Evolutionary conservation across 35 echinoderm and acorn worm species (phyloP), one percentile per base, ranked within the genome.

Genomic region (Antedon bifida): DNA sequence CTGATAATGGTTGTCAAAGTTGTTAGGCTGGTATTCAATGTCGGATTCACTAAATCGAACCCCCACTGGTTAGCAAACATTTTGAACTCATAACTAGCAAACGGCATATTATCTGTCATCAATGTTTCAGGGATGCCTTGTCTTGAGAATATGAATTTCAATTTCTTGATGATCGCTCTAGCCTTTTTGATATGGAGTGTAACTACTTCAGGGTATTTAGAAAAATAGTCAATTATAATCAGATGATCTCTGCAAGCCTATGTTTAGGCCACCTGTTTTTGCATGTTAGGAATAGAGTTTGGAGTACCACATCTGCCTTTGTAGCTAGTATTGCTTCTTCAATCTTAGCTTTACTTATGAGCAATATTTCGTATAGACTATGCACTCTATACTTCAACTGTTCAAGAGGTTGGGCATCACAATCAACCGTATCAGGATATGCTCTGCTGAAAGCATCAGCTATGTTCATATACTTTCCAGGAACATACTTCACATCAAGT

Each of bases 141-240:
- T 64, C 51, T 64, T 12, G 51, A 11, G 23, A 64, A 64, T 11
- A 64, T 64, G 51, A 21, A 64, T 26, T 64, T 64, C 23, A 77
- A 33, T 12, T 32, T 35, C 0, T 77, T 5, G 34, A 77, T 77
- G 30, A 77, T 35, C 11, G 76, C 3, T 1, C 76, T 21, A 8
- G 76, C 76, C 13, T 17, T 77, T 35, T 77, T 77, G 51, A 2
- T 7, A 2, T 64, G 51, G 30, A 78, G 76, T 23, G 31, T 31
- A 78, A 23, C 76, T 78, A 78, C 34, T 35, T 78, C 76, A 34
- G 30, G 76, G 26, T 78, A 78, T n/a, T 78, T 78, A 35, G 76
- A 78, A 78, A 78, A 34, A n/a, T 78, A 78, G 32, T 78, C 76
- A 31, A 78, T 30, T 31, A 78, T 11, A 8, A 78, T 78, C 0